A percentile compares a stretch with the other conserved stretches of the same genome.
These are phyloP conservation scores for Melanotaenia parkinsoni DNA, from an alignment of 2,797 vertebrate genomes.

Conservation along the genomic window DNA sequence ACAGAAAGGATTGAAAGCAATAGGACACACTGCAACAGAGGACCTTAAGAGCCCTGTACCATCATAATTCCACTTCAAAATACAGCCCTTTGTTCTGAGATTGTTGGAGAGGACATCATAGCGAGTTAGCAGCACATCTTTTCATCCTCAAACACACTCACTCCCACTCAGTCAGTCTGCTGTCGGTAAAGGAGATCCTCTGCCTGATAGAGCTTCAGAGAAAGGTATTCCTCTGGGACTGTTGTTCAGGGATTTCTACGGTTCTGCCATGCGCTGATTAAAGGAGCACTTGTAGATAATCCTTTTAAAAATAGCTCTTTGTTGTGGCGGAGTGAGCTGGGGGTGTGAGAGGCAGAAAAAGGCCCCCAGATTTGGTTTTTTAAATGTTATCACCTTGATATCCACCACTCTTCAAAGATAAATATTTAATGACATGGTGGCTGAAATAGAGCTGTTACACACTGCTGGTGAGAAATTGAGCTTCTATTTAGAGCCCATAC, in stretches of 20 bases:
- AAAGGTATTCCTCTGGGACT: constrained; percentile 80
- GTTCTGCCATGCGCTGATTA: constrained; percentile 79
- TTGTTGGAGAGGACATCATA: constrained; percentile 73
- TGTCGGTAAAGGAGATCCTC: constrained; percentile 80
- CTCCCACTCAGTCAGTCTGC: constrained; percentile 64
- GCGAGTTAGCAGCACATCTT: constrained; percentile 68
- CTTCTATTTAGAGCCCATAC: constrained; percentile 79
- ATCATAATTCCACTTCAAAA: constrained; percentile 76
- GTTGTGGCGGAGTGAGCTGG: constrained; percentile 46
- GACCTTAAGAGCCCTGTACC: constrained; percentile 61
- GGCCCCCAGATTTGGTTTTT: constrained; percentile 69
- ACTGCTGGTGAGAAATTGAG: constrained; percentile 80
- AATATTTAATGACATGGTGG: constrained; percentile 83
- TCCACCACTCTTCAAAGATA: constrained; percentile 77
- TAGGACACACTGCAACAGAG: constrained; percentile 57
- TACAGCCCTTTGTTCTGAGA: constrained; percentile 74
- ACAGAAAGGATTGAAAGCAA: constrained; percentile 68
- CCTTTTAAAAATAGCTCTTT: constrained; percentile 75
- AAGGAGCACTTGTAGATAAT: constrained; percentile 84
- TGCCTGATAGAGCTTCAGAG: constrained; percentile 80
- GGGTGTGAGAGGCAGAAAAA: constrained; percentile 26
- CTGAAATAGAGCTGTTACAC: constrained; percentile 83
- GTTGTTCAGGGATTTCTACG: constrained; percentile 76
- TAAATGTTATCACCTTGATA: constrained; percentile 81
- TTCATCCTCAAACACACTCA: constrained; percentile 74